Percentiles rank a stretch among this genome's conserved stretches.
phyloP scores from a whole-genome alignment of 2,888 invertebrate genomes.

The Sphaerophoria rueppellii region DNA sequence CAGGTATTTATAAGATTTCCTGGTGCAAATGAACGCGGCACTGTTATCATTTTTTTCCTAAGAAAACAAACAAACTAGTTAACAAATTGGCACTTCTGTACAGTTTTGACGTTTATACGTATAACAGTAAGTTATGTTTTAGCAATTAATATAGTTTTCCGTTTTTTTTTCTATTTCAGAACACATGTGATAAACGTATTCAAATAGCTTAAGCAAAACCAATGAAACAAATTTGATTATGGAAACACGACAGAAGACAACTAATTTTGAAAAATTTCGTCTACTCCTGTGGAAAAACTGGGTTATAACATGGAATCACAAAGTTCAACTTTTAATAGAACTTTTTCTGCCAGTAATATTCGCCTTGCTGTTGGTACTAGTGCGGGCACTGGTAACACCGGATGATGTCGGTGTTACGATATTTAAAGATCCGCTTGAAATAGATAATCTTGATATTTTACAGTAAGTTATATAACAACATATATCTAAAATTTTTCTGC shows the following conservation, averaged over 20 bases:
- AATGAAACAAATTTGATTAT: conserved; percentile 15
- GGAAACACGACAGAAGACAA: conserved; percentile 50
- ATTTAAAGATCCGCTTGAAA: conserved; percentile 79
- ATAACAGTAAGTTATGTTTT: too few species aligned
- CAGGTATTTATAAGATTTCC: neutral
- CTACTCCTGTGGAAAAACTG: conserved; percentile 93
- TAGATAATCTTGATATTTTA: conserved; percentile 78
- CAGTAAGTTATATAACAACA: conserved; percentile 76
- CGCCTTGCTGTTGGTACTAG: conserved; percentile 86
- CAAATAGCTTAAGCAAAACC: neutral
- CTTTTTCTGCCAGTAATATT: conserved; percentile 87
- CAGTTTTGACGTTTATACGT: too few species aligned
- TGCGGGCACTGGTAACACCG: conserved; percentile 87
- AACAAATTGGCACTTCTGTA: neutral
- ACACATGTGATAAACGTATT: conserved; percentile 4
- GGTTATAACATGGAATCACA: conserved; percentile 89
- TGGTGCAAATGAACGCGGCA: conserved; percentile 1
- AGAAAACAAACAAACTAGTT: neutral
- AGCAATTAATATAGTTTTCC: neutral
- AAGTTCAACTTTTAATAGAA: conserved; percentile 87
- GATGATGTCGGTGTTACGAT: conserved; percentile 76
- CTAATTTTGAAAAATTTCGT: conserved; percentile 84
- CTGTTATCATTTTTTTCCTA: neutral
- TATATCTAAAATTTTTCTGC: too few species aligned
- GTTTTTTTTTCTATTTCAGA: conserved; percentile 34